These are phyloP conservation scores for Dichetophora obliterata DNA, from an alignment of 2,888 invertebrate species.

Conservation along the genomic window DNA sequence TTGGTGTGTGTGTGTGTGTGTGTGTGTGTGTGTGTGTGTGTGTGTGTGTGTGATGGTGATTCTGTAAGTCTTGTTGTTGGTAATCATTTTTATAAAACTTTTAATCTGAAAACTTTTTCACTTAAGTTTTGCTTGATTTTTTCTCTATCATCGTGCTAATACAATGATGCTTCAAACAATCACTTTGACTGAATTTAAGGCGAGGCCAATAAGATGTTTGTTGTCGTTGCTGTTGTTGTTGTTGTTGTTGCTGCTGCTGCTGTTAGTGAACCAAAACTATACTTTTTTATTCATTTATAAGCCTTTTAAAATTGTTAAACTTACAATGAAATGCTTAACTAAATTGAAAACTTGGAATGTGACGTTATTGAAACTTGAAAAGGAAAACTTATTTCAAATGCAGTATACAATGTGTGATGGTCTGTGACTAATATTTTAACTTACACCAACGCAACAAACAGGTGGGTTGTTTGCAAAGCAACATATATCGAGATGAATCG, in stretches of 20 bases:
- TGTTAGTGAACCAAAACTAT: too few species aligned
- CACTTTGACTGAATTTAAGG: not conserved
- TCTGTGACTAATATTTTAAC: too few species aligned
- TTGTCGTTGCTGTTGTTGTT: not conserved
- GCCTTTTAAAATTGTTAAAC: too few species aligned
- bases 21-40: slow-evolving; percentile 15
- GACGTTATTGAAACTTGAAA: too few species aligned
- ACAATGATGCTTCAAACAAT: not conserved
- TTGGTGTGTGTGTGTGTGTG: not conserved
- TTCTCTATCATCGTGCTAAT: not conserved
- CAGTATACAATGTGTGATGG: too few species aligned
- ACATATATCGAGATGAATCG: too few species aligned
- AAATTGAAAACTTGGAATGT: too few species aligned
- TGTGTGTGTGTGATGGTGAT: not conserved
- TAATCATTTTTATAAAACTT: slow-evolving; percentile 35
- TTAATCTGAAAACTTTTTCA: slow-evolving; percentile 34
- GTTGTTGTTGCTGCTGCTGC: not conserved
- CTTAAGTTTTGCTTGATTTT: slow-evolving; percentile 12
- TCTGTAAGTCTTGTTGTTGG: slow-evolving; percentile 21
- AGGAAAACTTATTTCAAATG: too few species aligned
- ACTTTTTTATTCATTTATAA: too few species aligned
- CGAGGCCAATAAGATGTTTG: slow-evolving; percentile 2
- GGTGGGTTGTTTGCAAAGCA: too few species aligned
- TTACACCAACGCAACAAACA: too few species aligned
- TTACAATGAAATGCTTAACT: too few species aligned